Conservation (phyloP, 1,140 invertebrate genomes). For the Charaxes varanes region DNA sequence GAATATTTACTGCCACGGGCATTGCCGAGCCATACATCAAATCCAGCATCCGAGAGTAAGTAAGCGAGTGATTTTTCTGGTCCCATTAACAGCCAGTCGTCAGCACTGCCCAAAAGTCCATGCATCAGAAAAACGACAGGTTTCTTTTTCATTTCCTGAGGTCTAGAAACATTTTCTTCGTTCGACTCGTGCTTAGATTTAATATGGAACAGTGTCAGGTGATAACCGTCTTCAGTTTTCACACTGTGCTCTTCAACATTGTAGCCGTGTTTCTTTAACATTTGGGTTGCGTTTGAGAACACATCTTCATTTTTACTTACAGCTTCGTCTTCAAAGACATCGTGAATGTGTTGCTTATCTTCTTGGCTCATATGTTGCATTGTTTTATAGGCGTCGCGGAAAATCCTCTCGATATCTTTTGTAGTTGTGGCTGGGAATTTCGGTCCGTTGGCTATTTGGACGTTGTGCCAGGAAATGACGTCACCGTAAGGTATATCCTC, state of each 20-base stretch:
- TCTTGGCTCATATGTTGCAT: conserved; percentile 41
- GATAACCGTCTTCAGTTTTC: conserved; percentile 77
- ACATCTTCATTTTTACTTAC: conserved; percentile 28
- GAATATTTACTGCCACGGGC: conserved; percentile 83
- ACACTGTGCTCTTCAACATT: conserved; percentile 74
- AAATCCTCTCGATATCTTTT: conserved; percentile 43
- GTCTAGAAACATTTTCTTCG: neutral
- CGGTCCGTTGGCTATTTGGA: conserved; percentile 33
- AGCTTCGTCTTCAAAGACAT: conserved; percentile 23
- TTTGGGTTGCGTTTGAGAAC: conserved; percentile 40
- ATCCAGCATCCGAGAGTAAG: conserved; percentile 74
- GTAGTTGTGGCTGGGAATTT: conserved; percentile 20
- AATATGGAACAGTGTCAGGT: conserved; percentile 76
- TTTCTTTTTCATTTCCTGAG: conserved; percentile 10
- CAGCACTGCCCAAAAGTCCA: conserved; percentile 77
- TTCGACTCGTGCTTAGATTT: conserved; percentile 34
- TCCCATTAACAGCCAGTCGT: conserved; percentile 77
- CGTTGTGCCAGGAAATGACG: conserved; percentile 28
- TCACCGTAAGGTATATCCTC: conserved; percentile 31
- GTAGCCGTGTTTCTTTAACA: conserved; percentile 71
- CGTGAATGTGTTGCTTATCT: conserved; percentile 37
- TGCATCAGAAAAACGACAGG: conserved; percentile 78
- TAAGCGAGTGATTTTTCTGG: conserved; percentile 72
- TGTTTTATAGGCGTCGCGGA: conserved; percentile 39
- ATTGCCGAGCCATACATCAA: conserved; percentile 87